Base-by-base conservation (phyloP, 2,888 invertebrate genomes). In the Nomada flava region DNA sequence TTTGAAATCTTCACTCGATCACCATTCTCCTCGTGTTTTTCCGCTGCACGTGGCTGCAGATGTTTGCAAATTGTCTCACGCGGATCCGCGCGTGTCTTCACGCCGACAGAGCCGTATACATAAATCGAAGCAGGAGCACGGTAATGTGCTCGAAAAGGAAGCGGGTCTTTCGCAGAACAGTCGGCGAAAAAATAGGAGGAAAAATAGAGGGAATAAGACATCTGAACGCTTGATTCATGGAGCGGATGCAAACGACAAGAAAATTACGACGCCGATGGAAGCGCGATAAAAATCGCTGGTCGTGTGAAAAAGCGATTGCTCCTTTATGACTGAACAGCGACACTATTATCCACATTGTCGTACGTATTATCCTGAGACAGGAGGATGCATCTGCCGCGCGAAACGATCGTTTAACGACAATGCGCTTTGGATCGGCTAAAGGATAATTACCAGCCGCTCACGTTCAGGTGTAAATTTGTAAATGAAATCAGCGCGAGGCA, bases 141-240 rank as follows among this genome's bases (percentile, higher is more conserved):
- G 53, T 10, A 36, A 4, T 2, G n/a, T 2, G 63, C 18, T 26
- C 26, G 50, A 42, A 67, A 59, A 23, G 29, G 68, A 47, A 65
- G 20, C 44, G 3, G 13, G 2, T 47, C n/a, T 60, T 50, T 15
- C 29, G 26, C 9, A 47, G 20, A 18, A 52, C 57, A 7, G 23
- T 10, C 57, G 10, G 42, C 2, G 7, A 5, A 55, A 23, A 23
- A 23, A 53, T 15, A 13, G 18, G 36, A 11, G 42, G 11, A 29
- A 9, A 18, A 53, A 26, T 36, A 36, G 50, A 65, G 36, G 36
- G 53, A 15, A n/a, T 42, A 36, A 69, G 29, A 50, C 13, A 7
- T 52, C 29, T 60, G 62, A 36, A 26, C 20, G 42, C 75, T 76
- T 68, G 82, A 86, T 84, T 75, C 69, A 80, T 44, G 52, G 60